Evolutionary conservation across 2,797 vertebrate species (phyloP), one percentile per base, ranked within the genome.

Genomic region (Calcarius lapponicus): DNA sequence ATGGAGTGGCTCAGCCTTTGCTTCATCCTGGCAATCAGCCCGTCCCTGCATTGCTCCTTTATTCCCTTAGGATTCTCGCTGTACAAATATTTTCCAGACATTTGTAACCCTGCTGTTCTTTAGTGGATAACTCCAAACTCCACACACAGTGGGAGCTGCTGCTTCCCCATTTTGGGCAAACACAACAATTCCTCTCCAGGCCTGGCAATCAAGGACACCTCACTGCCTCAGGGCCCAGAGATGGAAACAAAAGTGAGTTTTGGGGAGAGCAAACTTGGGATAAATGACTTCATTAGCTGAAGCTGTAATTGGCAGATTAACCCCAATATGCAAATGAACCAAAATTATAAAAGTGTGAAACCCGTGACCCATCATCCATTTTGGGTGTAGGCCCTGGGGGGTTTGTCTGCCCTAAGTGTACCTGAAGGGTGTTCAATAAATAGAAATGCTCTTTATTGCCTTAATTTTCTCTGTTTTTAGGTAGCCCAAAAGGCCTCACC

Each of bases 361-460:
- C 21, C 22, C 1, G 11, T 38, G 17, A 32, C 3, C 29, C 6
- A 1, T 25, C 1, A 4, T n/a, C 29, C 17, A n/a, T n/a, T 40
- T 16, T 26, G 57, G 45, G 45, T 74, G 56, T 2, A 38, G 21
- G 3, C 10, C 29, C 22, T 48, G 72, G 34, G 28, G 6, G 8
- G 22, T 50, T 50, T 2, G 1, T 2, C 45, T 75, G 34, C 22
- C 29, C 1, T 0, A 74, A 38, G 60, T 60, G 43, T 7, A 60
- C 29, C 57, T 75, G 57, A 26, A 17, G 22, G 17, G 3, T 19
- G 13, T 45, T 32, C 43, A 15, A 21, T 48, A 60, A 38, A 60
- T 16, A 48, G n/a, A n/a, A 3, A 22, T n/a, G 47, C 47, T 51
- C 51, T 75, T 76, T 51, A 42, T 51, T 76, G 2, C 18, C 11